Evolutionary conservation across 2,888 invertebrate genomes (phyloP), one percentile per base, ranked within the genome.

Genomic region (Leucania comma): DNA sequence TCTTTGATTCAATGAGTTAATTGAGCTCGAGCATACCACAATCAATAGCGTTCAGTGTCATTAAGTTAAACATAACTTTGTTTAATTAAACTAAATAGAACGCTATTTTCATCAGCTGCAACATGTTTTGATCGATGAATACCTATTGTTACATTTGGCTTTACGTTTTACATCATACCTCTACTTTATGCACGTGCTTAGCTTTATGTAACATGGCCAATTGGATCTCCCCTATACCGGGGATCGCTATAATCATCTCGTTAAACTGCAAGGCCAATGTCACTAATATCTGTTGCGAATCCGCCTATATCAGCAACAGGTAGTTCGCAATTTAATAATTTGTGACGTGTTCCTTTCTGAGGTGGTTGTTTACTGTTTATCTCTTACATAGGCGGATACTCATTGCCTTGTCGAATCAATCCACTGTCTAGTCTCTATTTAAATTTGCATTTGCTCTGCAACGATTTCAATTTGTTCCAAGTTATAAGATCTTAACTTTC

Each of bases 271-370:
- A 79, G 78, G 82, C 32, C 79, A 61, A 61, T 58, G 56, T 48
- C 57, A 80, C 51, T 63, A 75, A 58, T 64, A 69, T 56, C 17
- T 59, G 29, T 38, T 32, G 69, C 62, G 42, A 75, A 75, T 69
- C 42, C 42, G 29, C 26, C 26, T 56, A 38, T 63, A 17, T 56
- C n/a, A 10, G 38, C 17, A 68, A 75, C 76, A 75, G 78, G 70
- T 75, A 69, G 81, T 76, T n/a, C 20, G 26, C 81, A 75, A 81
- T 78, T 81, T 64, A 65, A 46, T 58, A 0, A 75, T 75, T 75
- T 61, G 42, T 50, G 8, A 50, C 26, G 10, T 29, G n/a, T 51
- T 54, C 54, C 61, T 78, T 62, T 68, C 64, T 78, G 68, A 53
- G 32, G 14, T 12, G 35, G 53, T 12, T 12, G 48, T 57, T 48